These are phyloP conservation scores for Prorops nasuta DNA, from an alignment of 1,140 invertebrate genomes.

Conservation along the genomic window DNA sequence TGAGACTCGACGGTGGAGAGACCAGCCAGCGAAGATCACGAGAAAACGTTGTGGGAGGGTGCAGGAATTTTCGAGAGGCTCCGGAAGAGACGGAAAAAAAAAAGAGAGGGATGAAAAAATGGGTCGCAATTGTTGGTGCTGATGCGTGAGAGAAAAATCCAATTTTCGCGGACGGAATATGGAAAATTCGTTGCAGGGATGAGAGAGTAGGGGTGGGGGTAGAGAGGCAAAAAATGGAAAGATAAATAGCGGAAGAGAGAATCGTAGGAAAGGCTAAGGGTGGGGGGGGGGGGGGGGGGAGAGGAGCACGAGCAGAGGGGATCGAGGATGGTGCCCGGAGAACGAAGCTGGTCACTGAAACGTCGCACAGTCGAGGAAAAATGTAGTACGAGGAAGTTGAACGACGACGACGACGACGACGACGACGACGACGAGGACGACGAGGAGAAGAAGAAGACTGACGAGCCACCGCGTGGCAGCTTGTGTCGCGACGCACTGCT, in stretches of 20 bases:
- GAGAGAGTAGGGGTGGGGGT: background rate
- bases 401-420: too few relatives aligned
- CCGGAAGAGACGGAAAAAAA: background rate
- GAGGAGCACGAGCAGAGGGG: background rate
- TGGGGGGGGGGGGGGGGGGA: background rate
- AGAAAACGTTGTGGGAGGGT: background rate
- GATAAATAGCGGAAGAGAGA: background rate
- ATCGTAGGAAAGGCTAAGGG: background rate
- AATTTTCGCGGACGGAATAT: too few relatives aligned
- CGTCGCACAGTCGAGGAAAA: too few relatives aligned
- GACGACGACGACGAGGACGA: conserved; percentile 2
- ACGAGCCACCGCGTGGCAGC: conserved; percentile 41
- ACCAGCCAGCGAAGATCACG: background rate
- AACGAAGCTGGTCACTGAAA: too few relatives aligned
- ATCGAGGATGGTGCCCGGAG: background rate
- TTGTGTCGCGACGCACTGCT: conserved; percentile 48
- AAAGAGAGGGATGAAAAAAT: conserved; percentile 2
- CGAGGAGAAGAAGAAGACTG: conserved; percentile 5
- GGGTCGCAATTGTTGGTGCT: too few relatives aligned
- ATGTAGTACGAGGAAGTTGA: too few relatives aligned
- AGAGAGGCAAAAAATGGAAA: background rate
- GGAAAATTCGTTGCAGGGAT: too few relatives aligned
- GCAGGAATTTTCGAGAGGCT: too few relatives aligned
- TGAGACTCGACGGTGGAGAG: background rate
- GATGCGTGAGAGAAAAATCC: too few relatives aligned